phyloP scores from a whole-genome alignment of 1,140 invertebrate species.

The Sitobion miscanthi region DNA sequence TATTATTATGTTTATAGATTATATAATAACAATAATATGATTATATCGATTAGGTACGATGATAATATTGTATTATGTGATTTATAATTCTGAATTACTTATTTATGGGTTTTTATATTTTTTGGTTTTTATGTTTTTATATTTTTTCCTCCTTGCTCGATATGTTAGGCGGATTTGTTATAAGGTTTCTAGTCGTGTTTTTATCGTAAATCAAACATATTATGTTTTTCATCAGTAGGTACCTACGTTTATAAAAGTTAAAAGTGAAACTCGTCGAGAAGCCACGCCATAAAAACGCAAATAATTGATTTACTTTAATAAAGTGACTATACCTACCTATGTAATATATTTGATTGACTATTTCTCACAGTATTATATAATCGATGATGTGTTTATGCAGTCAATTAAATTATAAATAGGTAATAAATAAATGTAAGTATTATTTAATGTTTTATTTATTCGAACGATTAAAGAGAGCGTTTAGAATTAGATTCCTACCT shows the following conservation, averaged over 20 bases:
- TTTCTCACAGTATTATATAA: background rate
- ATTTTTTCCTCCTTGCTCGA: background rate
- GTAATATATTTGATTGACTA: background rate
- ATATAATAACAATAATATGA: too few species aligned
- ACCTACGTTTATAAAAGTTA: too few species aligned
- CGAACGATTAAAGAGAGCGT: too few species aligned
- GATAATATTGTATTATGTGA: too few species aligned
- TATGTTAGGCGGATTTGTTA: background rate
- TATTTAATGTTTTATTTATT: too few species aligned
- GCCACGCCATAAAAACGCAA: background rate
- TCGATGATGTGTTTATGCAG: background rate
- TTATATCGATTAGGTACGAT: too few species aligned
- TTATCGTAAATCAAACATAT: background rate
- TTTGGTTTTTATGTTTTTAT: too few species aligned
- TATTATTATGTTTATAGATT: too few species aligned
- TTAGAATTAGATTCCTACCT: background rate
- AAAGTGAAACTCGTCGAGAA: background rate
- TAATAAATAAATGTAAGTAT: too few species aligned
- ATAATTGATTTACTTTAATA: background rate
- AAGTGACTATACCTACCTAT: background rate
- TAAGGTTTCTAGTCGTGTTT: background rate
- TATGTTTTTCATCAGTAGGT: background rate
- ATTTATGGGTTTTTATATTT: too few species aligned
- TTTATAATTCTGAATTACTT: too few species aligned
- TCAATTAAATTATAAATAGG: too few species aligned